phyloP scores from a whole-genome alignment of 2,797 vertebrate species.

The Eremophila alpestris region DNA sequence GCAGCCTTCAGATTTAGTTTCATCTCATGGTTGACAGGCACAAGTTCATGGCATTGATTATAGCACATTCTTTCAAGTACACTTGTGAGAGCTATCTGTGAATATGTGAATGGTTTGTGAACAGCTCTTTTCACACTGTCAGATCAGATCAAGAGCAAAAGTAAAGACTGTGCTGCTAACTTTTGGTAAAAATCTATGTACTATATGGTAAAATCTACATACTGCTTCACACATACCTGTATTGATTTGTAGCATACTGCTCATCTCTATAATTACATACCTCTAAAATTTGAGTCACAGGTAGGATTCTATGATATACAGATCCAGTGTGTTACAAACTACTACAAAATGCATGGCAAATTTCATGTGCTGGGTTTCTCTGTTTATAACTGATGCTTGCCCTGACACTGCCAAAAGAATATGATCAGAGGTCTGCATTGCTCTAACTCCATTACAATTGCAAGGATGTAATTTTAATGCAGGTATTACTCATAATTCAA shows the following conservation, averaged over 20 bases:
- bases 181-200: neutral
- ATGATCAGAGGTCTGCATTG: neutral
- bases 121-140: slow-evolving; percentile 2
- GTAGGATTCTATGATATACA: neutral
- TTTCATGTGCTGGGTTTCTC: neutral
- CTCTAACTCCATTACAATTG: neutral
- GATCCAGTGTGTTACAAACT: neutral
- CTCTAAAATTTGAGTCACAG: neutral
- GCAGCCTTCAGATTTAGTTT: slow-evolving; percentile 19
- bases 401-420: neutral
- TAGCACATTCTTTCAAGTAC: neutral
- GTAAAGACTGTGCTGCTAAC: neutral
- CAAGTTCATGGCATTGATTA: neutral
- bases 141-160: neutral
- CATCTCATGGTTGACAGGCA: neutral
- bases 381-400: neutral
- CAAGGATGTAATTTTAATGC: neutral
- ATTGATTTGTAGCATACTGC: neutral
- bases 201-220: neutral
- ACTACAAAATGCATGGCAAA: neutral
- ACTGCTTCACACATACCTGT: fast-evolving
- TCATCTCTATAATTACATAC: neutral
- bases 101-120: neutral
- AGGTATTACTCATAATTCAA: neutral
- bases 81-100: neutral